Conservation (phyloP, 1,140 invertebrate genomes). For the Lepidurus couesii region DNA sequence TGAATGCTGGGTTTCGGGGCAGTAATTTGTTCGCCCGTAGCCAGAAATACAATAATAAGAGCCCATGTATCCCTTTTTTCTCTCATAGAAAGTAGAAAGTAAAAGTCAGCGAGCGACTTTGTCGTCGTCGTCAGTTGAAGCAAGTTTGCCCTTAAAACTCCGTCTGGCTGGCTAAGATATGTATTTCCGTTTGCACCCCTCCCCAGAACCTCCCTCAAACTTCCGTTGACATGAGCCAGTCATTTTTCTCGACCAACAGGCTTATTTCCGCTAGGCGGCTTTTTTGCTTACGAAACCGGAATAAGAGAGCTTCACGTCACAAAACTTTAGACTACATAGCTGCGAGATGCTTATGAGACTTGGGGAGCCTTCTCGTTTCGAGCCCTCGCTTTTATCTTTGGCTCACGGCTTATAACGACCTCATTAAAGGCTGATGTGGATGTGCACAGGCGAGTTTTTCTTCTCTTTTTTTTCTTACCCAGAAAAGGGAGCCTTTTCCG, state of each 20-base stretch:
- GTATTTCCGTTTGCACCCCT: not conserved
- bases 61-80: too few species aligned
- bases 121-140: constrained; percentile 1
- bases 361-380: not conserved
- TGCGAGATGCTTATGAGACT: constrained; percentile 4
- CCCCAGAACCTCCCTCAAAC: not conserved
- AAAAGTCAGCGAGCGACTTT: not conserved
- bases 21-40: too few species aligned
- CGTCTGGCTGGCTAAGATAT: not conserved
- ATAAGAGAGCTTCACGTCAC: not conserved
- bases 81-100: not conserved
- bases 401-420: constrained; percentile 17
- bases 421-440: constrained; percentile 10
- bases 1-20: too few species aligned
- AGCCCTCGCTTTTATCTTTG: not conserved
- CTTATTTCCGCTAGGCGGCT: not conserved
- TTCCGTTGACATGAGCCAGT: not conserved
- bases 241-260: constrained; percentile 3
- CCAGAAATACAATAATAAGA: too few species aligned
- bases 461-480: not conserved
- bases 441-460: constrained; percentile 1
- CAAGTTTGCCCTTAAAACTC: not conserved
- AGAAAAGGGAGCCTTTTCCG: not conserved
- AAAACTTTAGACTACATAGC: constrained; percentile 13
- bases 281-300: not conserved